Percentiles rank a stretch among this genome's conserved stretches.
Conservation (phyloP, 2,797 vertebrate species). For the Ceyx erithaca region DNA sequence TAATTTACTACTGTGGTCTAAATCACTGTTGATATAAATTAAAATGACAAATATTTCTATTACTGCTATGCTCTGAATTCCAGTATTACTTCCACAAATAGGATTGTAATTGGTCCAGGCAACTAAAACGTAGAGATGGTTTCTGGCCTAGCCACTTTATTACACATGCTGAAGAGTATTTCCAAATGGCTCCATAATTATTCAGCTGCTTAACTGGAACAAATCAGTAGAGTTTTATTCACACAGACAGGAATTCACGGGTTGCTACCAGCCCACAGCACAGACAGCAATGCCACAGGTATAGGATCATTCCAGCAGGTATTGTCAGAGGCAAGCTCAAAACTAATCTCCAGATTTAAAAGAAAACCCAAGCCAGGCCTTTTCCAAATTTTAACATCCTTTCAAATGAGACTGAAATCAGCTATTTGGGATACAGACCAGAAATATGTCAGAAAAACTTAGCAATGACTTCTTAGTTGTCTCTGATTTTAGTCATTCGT, state of each 20-base stretch:
- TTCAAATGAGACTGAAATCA: neutral
- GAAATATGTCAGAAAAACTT: neutral
- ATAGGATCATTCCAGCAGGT: neutral
- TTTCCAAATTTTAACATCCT: neutral
- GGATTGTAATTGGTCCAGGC: neutral
- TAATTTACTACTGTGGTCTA: neutral
- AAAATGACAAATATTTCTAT: constrained; percentile 7
- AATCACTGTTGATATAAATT: constrained; percentile 27
- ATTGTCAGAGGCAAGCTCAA: neutral
- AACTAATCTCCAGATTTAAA: neutral
- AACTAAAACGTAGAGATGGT: neutral
- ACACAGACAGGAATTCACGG: neutral
- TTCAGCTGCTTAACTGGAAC: neutral
- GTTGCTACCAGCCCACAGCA: neutral
- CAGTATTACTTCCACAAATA: neutral
- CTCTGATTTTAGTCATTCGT: neutral
- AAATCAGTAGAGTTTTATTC: neutral
- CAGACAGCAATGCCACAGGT: neutral
- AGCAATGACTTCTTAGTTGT: neutral
- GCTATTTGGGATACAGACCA: neutral
- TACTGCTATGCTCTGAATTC: neutral
- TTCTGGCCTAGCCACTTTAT: neutral
- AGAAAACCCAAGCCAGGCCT: neutral
- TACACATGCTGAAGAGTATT: neutral
- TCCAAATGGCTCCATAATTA: neutral